phyloP scores from a whole-genome alignment of 2,113 vertebrate genomes.

The Heptranchias perlo region DNA sequence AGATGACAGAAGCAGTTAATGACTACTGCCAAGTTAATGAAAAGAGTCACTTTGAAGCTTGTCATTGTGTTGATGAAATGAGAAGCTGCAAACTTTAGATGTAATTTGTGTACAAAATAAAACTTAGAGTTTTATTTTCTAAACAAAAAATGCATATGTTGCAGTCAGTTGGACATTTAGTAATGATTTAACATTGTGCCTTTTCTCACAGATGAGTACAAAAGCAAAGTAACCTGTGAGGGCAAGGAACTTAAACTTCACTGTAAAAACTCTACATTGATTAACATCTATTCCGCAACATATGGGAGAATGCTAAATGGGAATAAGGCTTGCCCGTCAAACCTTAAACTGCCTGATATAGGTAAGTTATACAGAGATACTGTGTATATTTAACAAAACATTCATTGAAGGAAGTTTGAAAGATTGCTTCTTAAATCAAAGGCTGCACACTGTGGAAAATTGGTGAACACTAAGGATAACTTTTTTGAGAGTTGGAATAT shows the following conservation, averaged over 20 bases:
- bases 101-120: background rate
- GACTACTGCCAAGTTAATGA: background rate
- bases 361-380: conserved; percentile 59
- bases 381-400: background rate
- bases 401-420: background rate
- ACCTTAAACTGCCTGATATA: conserved; percentile 59
- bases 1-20: background rate
- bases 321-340: conserved; percentile 60
- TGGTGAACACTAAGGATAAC: background rate
- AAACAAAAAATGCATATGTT: background rate
- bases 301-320: conserved; percentile 69
- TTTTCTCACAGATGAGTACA: conserved; percentile 78
- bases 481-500: background rate
- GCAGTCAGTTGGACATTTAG: background rate
- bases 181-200: conserved; percentile 7
- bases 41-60: background rate
- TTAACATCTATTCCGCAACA: conserved; percentile 85
- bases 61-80: background rate
- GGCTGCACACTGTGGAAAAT: background rate
- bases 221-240: conserved; percentile 78
- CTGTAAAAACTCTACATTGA: conserved; percentile 78
- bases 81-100: background rate
- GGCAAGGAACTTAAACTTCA: conserved; percentile 74
- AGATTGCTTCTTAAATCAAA: too few species aligned
- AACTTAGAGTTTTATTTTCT: background rate